These are phyloP conservation scores for Oryzias celebensis DNA, from an alignment of 2,113 vertebrate species.

Conservation along the genomic window DNA sequence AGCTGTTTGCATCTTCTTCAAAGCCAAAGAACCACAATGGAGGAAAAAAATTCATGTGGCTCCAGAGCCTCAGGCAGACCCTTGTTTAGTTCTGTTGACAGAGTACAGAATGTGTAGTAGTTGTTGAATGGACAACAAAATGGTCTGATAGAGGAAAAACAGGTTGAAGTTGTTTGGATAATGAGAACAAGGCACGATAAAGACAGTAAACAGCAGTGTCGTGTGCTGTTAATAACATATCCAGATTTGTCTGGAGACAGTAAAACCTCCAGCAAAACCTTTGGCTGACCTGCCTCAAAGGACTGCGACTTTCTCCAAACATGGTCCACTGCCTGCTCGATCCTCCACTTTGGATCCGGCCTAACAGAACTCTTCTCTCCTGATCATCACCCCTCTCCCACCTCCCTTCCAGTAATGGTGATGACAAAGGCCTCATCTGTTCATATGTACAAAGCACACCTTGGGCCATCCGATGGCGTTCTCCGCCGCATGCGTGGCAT, in stretches of 20 bases:
- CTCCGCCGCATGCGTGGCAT: conserved; percentile 8
- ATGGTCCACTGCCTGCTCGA: conserved; percentile 35
- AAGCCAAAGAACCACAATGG: too few relatives aligned
- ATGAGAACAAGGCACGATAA: conserved; percentile 27
- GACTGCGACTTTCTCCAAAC: conserved; percentile 58
- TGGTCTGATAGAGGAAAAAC: background rate
- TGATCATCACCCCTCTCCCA: background rate
- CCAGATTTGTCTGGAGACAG: conserved; percentile 28
- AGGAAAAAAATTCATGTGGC: too few relatives aligned
- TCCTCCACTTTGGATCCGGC: conserved; percentile 40
- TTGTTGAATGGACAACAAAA: conserved; percentile 8
- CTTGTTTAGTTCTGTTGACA: background rate
- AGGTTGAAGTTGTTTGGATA: conserved; percentile 7
- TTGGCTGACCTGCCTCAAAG: conserved; percentile 56
- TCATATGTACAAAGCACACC: conserved; percentile 26
- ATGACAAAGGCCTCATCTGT: conserved; percentile 55
- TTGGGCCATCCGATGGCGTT: conserved; percentile 22
- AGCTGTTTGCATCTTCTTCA: too few relatives aligned
- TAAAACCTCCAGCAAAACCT: conserved; percentile 22
- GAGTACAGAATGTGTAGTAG: conserved; percentile 1
- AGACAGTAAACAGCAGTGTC: conserved; percentile 25
- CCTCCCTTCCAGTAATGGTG: conserved; percentile 7
- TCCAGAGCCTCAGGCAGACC: too few relatives aligned
- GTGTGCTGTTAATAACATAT: conserved; percentile 52
- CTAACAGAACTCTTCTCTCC: conserved; percentile 15